Conservation (phyloP, 1,140 invertebrate species). For the Achatina immaculata region DNA sequence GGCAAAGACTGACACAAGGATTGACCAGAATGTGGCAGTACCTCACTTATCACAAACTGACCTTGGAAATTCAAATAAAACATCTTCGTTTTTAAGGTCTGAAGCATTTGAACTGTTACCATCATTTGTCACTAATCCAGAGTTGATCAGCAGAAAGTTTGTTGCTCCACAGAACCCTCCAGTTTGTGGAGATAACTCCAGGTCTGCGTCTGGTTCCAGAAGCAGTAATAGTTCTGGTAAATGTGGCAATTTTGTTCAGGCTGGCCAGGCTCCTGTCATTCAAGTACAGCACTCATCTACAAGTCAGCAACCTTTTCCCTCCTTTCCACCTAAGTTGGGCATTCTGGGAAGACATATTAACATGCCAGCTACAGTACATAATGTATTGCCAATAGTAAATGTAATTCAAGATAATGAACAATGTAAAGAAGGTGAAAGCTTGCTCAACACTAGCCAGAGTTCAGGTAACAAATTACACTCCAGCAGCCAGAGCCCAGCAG, state of each 20-base stretch:
- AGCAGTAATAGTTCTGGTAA: background rate
- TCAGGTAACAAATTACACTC: background rate
- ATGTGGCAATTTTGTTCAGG: background rate
- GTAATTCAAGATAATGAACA: background rate
- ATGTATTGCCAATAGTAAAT: background rate
- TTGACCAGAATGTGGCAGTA: background rate
- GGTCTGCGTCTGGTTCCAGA: background rate
- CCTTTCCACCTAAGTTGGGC: background rate
- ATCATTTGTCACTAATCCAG: no score
- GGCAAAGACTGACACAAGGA: background rate
- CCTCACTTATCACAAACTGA: background rate
- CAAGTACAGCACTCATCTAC: background rate
- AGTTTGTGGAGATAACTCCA: background rate
- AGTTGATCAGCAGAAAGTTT: background rate
- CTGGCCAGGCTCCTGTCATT: background rate
- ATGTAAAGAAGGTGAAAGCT: background rate
- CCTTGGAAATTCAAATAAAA: background rate
- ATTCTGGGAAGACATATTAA: background rate
- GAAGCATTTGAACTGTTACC: no score
- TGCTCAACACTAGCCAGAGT: background rate
- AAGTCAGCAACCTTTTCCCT: background rate
- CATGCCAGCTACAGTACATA: background rate
- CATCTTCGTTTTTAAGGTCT: background rate
- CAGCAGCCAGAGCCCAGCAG: background rate
- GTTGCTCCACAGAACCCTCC: background rate